phyloP scores from a whole-genome alignment of 2,888 invertebrate species.

The Anagyrus pseudococci region DNA sequence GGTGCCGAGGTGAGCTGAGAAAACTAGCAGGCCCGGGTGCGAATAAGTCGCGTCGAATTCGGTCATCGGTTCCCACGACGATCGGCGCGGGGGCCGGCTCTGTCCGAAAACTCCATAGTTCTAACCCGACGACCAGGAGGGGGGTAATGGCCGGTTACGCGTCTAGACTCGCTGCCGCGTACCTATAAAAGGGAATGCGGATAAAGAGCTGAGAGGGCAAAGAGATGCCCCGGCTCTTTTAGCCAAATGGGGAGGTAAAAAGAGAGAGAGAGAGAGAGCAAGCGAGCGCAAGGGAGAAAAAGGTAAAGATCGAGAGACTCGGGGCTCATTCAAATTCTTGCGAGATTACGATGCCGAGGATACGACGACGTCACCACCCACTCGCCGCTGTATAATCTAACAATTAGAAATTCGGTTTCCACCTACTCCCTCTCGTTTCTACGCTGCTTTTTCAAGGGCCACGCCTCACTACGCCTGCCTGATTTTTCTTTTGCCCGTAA shows the following conservation, averaged over 20 bases:
- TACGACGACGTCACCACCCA: no score
- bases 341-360: constrained; percentile 51
- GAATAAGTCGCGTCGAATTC: no score
- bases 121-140: background rate
- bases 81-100: no score
- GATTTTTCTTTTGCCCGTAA: no score
- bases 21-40: background rate
- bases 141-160: constrained; percentile 35
- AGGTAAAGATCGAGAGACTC: background rate
- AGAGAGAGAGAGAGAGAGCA: no score
- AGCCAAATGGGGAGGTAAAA: background rate
- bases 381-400: constrained; percentile 28
- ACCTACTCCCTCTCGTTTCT: constrained; percentile 14
- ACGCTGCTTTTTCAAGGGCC: background rate
- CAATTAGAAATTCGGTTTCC: constrained; percentile 35
- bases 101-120: constrained; percentile 32
- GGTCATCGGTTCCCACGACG: constrained; percentile 32
- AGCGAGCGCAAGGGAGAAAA: no score
- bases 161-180: constrained; percentile 52
- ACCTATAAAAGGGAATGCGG: constrained; percentile 41
- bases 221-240: background rate
- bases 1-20: constrained; percentile 72
- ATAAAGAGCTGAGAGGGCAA: no score
- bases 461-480: no score
- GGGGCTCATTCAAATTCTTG: constrained; percentile 58